A percentile compares a stretch with the other conserved stretches of the same genome.
phyloP scores from a whole-genome alignment of 2,888 invertebrate species.

The Stenichneumon culpator region DNA sequence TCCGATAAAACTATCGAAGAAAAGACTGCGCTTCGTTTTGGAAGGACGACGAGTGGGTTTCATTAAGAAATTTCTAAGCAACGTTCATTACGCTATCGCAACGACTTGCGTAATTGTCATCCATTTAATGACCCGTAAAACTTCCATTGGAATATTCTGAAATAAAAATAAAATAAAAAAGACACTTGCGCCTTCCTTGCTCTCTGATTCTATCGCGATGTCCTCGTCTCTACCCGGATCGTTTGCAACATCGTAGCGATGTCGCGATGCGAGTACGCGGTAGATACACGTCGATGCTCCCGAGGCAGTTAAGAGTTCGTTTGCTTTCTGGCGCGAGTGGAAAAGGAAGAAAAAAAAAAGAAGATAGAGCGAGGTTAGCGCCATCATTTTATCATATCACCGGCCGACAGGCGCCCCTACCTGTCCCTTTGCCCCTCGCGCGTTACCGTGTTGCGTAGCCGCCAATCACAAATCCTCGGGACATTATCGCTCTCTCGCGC shows the following conservation, averaged over 20 bases:
- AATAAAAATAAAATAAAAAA: neutral
- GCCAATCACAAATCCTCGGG: slow-evolving; percentile 68
- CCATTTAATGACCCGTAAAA: slow-evolving; percentile 15
- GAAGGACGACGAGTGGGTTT: slow-evolving; percentile 12
- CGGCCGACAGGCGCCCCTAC: slow-evolving; percentile 72
- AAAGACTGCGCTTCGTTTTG: neutral
- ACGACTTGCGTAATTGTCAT: slow-evolving; percentile 27
- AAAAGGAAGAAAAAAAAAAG: neutral
- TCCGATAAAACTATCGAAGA: neutral
- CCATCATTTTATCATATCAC: slow-evolving; percentile 78
- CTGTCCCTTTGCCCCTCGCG: slow-evolving; percentile 62
- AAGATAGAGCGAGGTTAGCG: slow-evolving; percentile 73
- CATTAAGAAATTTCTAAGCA: slow-evolving; percentile 4
- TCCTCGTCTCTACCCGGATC: slow-evolving; percentile 1
- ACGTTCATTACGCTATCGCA: slow-evolving; percentile 12
- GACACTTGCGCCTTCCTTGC: neutral
- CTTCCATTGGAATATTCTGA: slow-evolving; percentile 11
- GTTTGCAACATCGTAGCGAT: slow-evolving; percentile 24
- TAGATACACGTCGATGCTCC: slow-evolving; percentile 7
- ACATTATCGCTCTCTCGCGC: slow-evolving; percentile 62
- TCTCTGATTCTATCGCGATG: slow-evolving; percentile 34
- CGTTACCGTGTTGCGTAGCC: slow-evolving; percentile 41
- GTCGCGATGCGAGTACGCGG: slow-evolving; percentile 39
- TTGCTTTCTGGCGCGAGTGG: slow-evolving; percentile 3
- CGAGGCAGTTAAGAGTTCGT: slow-evolving; percentile 21